Evolutionary conservation across 2,888 invertebrate genomes (phyloP).

Genomic region (Nomada lathburiana): DNA sequence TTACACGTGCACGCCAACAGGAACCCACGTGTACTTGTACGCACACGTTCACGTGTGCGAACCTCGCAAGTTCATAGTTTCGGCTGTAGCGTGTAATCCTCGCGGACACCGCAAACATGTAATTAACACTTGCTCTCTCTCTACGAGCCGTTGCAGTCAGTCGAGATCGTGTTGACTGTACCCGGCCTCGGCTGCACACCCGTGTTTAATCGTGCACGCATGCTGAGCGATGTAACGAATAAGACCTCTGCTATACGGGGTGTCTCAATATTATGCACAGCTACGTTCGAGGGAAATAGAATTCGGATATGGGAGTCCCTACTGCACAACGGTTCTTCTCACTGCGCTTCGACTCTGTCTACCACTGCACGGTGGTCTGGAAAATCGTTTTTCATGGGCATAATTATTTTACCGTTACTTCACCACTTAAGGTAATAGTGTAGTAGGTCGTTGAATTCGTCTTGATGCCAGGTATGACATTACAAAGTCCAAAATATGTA

Average conservation of each 20-base stretch:
- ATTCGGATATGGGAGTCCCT: too few relatives aligned
- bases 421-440: too few relatives aligned
- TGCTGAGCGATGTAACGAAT: constrained; percentile 44
- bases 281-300: too few relatives aligned
- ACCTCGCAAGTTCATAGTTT: constrained; percentile 80
- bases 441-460: too few relatives aligned
- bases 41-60: constrained; percentile 3
- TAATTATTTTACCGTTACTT: too few relatives aligned
- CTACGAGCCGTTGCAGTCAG: constrained; percentile 61
- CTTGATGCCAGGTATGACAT: too few relatives aligned
- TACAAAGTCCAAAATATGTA: too few relatives aligned
- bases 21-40: constrained; percentile 26
- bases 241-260: constrained; percentile 26
- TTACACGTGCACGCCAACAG: constrained; percentile 14
- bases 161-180: constrained; percentile 67
- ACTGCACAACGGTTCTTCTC: too few relatives aligned
- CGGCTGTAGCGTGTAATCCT: constrained; percentile 83
- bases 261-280: neutral
- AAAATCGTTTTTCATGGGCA: too few relatives aligned
- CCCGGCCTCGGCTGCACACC: constrained; percentile 42
- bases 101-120: constrained; percentile 84
- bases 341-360: too few relatives aligned
- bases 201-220: constrained; percentile 65
- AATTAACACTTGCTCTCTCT: constrained; percentile 83
- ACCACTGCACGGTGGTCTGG: too few relatives aligned